Evolutionary conservation across 2,888 invertebrate genomes (phyloP).

Genomic region (Polydesmus complanatus): DNA sequence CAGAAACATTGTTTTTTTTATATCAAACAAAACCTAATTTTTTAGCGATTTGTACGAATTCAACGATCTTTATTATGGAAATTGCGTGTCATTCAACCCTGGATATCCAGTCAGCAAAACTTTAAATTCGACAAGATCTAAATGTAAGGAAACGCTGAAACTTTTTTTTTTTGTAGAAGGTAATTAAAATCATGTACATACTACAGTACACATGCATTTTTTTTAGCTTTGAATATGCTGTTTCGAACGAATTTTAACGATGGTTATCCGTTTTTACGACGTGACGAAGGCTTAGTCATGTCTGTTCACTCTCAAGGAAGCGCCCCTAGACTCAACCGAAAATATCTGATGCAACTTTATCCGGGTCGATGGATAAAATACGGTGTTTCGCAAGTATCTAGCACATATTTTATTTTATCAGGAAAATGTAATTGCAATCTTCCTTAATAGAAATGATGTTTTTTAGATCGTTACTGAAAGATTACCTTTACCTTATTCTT

Average conservation of each 20-base stretch:
- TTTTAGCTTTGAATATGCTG: constrained; percentile 6
- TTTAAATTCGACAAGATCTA: neutral
- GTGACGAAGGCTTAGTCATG: constrained; percentile 4
- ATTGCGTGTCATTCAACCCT: constrained; percentile 10
- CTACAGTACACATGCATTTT: neutral
- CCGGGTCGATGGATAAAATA: constrained; percentile 9
- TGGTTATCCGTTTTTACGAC: neutral
- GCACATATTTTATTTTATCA: too few relatives aligned
- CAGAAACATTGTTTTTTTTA: too few relatives aligned
- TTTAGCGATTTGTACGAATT: neutral
- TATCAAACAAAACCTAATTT: neutral
- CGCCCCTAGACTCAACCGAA: constrained; percentile 3
- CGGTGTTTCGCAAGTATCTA: constrained; percentile 9
- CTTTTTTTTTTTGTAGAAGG: too few relatives aligned
- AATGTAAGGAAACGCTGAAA: too few relatives aligned
- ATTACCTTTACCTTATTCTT: constrained; percentile 1
- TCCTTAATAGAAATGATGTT: too few relatives aligned
- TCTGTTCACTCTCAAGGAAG: constrained; percentile 7
- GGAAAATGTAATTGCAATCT: too few relatives aligned
- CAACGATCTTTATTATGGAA: constrained; percentile 11
- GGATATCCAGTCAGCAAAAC: neutral
- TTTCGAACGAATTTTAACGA: constrained; percentile 5
- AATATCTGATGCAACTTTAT: neutral
- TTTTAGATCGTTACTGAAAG: neutral
- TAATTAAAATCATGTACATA: neutral